Evolutionary conservation across 53 echinoderm and acorn worm genomes (phyloP).

Genomic region (Stichopus horrens): DNA sequence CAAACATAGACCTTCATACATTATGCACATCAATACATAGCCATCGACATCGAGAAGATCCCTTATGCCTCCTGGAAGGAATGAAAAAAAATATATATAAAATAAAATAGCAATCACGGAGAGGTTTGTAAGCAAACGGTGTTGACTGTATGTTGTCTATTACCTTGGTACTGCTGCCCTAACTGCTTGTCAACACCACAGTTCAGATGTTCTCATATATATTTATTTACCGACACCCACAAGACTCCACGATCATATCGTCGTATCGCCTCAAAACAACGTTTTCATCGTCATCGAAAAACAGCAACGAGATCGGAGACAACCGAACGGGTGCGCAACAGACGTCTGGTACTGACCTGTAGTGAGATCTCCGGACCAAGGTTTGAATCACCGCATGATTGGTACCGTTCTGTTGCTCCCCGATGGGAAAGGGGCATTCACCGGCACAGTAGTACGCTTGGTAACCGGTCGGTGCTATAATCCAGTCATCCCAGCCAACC

Average conservation of each 20-base stretch:
- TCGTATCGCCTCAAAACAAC: slow-evolving; percentile 96
- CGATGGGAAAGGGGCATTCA: slow-evolving; percentile 91
- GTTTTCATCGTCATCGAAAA: slow-evolving; percentile 92
- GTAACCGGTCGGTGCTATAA: slow-evolving; percentile 95
- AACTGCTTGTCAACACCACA: neutral
- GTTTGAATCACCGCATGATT: slow-evolving; percentile 99
- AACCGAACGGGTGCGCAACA: slow-evolving; percentile 94
- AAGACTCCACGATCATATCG: slow-evolving; percentile 96
- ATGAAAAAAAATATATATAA: too few relatives aligned
- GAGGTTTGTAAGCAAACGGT: too few relatives aligned
- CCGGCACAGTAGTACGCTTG: slow-evolving; percentile 95
- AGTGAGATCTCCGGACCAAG: slow-evolving; percentile 76
- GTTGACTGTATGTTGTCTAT: neutral
- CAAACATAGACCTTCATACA: too few relatives aligned
- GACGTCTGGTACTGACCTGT: slow-evolving; percentile 70
- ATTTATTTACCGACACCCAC: slow-evolving; percentile 74
- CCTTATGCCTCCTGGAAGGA: too few relatives aligned
- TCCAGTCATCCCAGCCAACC: slow-evolving; percentile 98
- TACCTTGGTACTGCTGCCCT: neutral
- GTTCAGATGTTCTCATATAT: neutral
- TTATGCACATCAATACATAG: too few relatives aligned
- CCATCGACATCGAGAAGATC: too few relatives aligned
- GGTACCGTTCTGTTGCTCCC: slow-evolving; percentile 83
- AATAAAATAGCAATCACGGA: too few relatives aligned
- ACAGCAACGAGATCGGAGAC: slow-evolving; percentile 92